Evolutionary conservation across 2,888 invertebrate species (phyloP).

Genomic region (Hydrotaea diabolus): DNA sequence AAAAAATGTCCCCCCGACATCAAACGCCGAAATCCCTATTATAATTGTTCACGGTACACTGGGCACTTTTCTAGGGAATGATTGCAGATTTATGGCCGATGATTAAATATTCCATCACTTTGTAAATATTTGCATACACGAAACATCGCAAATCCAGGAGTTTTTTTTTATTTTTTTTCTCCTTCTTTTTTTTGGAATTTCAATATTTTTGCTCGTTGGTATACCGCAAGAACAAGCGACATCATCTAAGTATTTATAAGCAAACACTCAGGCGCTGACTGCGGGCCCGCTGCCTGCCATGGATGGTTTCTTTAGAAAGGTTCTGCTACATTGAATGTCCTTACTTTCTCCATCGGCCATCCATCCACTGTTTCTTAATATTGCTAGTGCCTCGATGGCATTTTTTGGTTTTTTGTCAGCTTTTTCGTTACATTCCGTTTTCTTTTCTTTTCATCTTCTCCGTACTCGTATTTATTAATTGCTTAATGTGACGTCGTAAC

Average conservation of each 20-base stretch:
- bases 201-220: background rate
- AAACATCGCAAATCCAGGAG: background rate
- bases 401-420: conserved; percentile 19
- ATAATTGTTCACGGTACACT: background rate
- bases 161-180: too few relatives aligned
- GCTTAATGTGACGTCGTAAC: conserved; percentile 67
- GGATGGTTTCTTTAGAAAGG: too few relatives aligned
- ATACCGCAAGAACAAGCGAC: too few relatives aligned
- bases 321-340: background rate
- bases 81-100: background rate
- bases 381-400: background rate
- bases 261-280: background rate
- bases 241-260: background rate
- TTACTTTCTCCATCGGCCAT: background rate
- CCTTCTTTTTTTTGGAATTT: conserved; percentile 2
- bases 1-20: background rate
- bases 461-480: conserved; percentile 60
- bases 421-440: conserved; percentile 8
- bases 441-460: conserved; percentile 29
- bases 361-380: conserved; percentile 6
- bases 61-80: background rate
- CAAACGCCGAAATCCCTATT: background rate
- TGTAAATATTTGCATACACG: background rate
- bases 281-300: too few relatives aligned
- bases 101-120: conserved; percentile 10